phyloP scores from a whole-genome alignment of 2,113 vertebrate genomes.

The Nettapus auritus region DNA sequence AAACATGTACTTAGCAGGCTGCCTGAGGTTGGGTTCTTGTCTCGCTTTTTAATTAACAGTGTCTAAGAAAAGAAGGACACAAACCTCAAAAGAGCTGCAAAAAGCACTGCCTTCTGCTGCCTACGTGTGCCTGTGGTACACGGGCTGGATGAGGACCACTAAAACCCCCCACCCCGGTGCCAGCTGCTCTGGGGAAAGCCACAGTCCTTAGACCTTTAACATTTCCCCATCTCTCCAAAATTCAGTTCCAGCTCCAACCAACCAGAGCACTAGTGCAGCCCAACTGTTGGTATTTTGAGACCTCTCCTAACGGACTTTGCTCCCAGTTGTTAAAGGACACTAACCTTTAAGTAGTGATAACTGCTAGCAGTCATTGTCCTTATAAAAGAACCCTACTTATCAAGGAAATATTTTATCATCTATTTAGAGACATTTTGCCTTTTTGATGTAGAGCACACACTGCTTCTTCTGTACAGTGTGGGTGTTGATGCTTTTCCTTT shows the following conservation, averaged over 20 bases:
- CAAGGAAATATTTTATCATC: neutral
- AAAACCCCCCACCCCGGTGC: neutral
- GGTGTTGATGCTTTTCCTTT: no score
- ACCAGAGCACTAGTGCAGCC: accelerated
- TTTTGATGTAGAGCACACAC: neutral
- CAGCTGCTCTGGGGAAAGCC: accelerated
- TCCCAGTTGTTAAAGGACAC: neutral
- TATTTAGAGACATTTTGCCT: neutral
- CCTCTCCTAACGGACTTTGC: neutral
- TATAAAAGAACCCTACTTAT: neutral
- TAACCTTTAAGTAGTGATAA: accelerated
- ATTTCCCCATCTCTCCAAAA: neutral
- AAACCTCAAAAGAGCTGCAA: accelerated
- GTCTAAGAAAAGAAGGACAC: neutral
- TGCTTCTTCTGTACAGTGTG: accelerated
- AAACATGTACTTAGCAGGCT: neutral
- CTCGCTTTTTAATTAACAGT: neutral
- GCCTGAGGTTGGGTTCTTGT: neutral
- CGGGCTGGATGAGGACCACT: accelerated
- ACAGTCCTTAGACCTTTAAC: accelerated
- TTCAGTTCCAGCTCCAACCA: neutral
- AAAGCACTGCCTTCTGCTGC: neutral
- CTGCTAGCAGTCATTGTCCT: neutral
- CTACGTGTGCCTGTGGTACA: accelerated
- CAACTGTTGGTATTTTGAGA: accelerated